Percentiles rank a stretch among this genome's conserved stretches.
phyloP scores from a whole-genome alignment of 92 coral and sea anemone species.

The Epizoanthus illoricatus region DNA sequence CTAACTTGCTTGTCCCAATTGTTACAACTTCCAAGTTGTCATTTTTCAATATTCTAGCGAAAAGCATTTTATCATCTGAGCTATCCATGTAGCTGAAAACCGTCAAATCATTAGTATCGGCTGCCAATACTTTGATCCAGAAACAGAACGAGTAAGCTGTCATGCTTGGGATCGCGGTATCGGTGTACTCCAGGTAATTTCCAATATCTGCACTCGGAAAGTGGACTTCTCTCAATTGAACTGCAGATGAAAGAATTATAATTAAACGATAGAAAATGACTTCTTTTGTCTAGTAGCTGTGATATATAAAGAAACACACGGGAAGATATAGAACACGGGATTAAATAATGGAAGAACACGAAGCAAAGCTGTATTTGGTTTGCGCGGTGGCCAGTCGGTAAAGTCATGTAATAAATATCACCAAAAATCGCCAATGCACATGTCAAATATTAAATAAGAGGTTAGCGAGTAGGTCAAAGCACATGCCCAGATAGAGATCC shows the following conservation, averaged over 20 bases:
- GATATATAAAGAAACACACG: no score
- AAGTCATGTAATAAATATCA: no score
- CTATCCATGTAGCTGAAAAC: not conserved
- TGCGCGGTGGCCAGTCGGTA: no score
- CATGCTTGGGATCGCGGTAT: not conserved
- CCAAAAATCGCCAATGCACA: no score
- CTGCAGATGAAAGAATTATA: not conserved
- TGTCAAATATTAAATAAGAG: no score
- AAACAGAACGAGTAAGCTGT: not conserved
- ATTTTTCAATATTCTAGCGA: not conserved
- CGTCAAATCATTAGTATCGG: not conserved
- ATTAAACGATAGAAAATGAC: no score
- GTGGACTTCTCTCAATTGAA: not conserved
- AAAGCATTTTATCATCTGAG: not conserved
- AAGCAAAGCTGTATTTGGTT: no score
- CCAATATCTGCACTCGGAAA: not conserved
- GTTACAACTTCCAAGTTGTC: not conserved
- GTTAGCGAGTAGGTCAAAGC: no score
- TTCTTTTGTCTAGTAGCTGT: no score
- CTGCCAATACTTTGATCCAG: not conserved
- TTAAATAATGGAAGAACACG: no score
- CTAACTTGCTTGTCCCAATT: not conserved
- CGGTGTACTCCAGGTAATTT: not conserved
- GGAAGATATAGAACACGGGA: no score
- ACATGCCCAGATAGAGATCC: no score